Base-by-base conservation (phyloP, 2,888 invertebrate species). In the Eupelmus urozonus region DNA sequence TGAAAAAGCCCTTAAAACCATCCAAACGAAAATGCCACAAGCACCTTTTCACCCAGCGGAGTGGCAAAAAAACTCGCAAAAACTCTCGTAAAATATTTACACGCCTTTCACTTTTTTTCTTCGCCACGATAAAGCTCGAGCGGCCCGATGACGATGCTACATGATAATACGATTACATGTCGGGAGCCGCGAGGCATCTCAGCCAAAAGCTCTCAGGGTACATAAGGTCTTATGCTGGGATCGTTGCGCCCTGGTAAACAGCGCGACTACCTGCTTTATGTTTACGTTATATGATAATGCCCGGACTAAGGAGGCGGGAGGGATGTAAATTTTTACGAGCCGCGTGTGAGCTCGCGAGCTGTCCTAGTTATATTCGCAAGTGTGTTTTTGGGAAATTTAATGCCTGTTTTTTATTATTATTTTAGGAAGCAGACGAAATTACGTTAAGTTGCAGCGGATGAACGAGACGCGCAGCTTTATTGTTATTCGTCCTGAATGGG, bases 161-260 rank as follows among this genome's bases (percentile, higher is more conserved):
- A 60, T 40, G 67, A 67, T 75, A 75, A 75, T 75, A 60, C 49
- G 74, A 66, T 75, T 75, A 74, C 40, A 34, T 18, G 59, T 27
- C 57, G 59, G 20, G 40, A 57, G 20, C 51, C 18, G n/a, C n/a
- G n/a, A n/a, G n/a, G n/a, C n/a, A n/a, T n/a, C n/a, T n/a, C n/a
- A n/a, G n/a, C n/a, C n/a, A n/a, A n/a, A n/a, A n/a, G n/a, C n/a
- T n/a, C n/a, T n/a, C n/a, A n/a, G n/a, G n/a, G n/a, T n/a, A n/a
- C n/a, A n/a, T 49, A 27, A 29, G 72, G 55, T 45, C 65, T 57
- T 53, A 40, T 27, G 18, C 25, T 13, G 45, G 2, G 45, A 45
- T 7, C 45, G 45, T 16, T 7, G 45, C 45, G 4, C 16, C 13
- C 13, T 45, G 53, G 40, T 55, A 55, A 67, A 65, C 65, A 65